Evolutionary conservation across 2,888 invertebrate species (phyloP), one percentile per base, ranked within the genome.

Genomic region (Lycophotia porphyrea): DNA sequence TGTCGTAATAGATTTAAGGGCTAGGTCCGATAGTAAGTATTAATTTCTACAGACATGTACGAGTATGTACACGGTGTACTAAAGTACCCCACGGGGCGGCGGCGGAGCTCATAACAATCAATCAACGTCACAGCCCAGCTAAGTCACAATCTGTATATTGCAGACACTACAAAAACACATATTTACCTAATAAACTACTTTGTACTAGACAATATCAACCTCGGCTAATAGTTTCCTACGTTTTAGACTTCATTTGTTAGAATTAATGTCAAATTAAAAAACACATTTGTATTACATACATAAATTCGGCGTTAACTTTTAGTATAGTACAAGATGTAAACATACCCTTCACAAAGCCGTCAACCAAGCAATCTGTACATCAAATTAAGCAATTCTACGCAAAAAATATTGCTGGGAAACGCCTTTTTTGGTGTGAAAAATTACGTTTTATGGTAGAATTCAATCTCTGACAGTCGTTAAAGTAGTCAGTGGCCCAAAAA

Each of bases 61-160:
- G n/a, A n/a, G 36, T 69, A 64, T 63, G 31, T 65, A 61, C 34
- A 47, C n/a, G n/a, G 65, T 31, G 31, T 52, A 44, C 36, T 42
- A 39, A 47, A 67, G 55, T 71, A 63, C 34, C 47, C 39, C 34
- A 58, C 36, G 18, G 76, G 66, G 69, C 5, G 52, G 49, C 34
- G 52, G 21, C 55, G 76, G 55, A 34, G 52, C 47, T 73, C 61
- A 66, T 81, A 44, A 78, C 78, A 58, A 80, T 81, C 78, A 82
- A 81, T 81, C 81, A 81, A 82, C 82, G 82, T 82, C 82, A 78
- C 42, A 24, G 34, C 65, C 2, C 68, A 61, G 65, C 27, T 66
- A 52, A 84, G 69, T 67, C 42, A 52, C 76, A 80, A 71, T 80
- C 72, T 83, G 71, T 71, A 70, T 73, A 75, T 65, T 80, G 52